phyloP scores from a whole-genome alignment of 1,140 invertebrate genomes.

The Andricus grossulariae region DNA sequence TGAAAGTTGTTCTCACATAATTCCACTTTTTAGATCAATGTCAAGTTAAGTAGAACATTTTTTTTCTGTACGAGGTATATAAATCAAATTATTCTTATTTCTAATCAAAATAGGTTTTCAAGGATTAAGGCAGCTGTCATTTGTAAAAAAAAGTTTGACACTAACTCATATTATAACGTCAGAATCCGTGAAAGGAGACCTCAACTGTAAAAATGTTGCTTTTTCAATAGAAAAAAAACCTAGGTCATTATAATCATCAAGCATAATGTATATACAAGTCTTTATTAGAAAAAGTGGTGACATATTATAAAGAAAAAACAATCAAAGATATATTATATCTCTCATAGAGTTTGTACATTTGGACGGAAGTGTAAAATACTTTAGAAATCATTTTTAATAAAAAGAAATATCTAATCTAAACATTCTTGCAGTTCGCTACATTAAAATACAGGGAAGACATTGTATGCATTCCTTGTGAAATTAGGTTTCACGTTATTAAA shows the following conservation, averaged over 20 bases:
- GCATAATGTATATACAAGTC: neutral
- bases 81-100: neutral
- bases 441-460: too few species aligned
- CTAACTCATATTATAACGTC: too few species aligned
- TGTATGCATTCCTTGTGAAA: too few species aligned
- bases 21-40: constrained; percentile 43
- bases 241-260: neutral
- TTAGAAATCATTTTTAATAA: neutral
- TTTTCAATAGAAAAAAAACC: too few species aligned
- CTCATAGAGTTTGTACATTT: neutral
- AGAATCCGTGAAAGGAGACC: too few species aligned
- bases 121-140: neutral
- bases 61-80: constrained; percentile 23
- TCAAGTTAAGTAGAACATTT: constrained; percentile 21
- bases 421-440: too few species aligned
- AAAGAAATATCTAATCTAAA: too few species aligned
- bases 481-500: too few species aligned
- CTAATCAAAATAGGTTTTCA: neutral
- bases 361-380: constrained; percentile 9
- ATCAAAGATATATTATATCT: neutral
- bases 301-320: neutral
- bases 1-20: constrained; percentile 43
- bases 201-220: too few species aligned
- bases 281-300: neutral
- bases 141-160: too few species aligned